Percentiles rank a stretch among this genome's conserved stretches.
Conservation (phyloP, 2,113 vertebrate species). For the Chlorodrepanis virens region DNA sequence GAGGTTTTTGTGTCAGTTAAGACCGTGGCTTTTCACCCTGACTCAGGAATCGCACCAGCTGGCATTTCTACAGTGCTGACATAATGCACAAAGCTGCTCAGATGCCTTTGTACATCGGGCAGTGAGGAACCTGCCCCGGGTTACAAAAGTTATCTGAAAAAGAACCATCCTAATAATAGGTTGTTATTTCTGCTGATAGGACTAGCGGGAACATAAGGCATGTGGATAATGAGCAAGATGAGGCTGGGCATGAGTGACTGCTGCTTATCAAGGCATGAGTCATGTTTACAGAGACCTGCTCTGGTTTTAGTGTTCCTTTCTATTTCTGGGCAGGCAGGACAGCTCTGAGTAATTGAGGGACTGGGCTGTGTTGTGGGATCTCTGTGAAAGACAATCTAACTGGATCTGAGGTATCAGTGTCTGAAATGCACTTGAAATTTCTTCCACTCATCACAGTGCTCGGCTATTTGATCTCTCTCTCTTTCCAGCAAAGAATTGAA, state of each 20-base stretch:
- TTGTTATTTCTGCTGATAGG: background rate
- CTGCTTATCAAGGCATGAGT: background rate
- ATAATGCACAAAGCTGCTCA: background rate
- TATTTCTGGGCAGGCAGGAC: accelerated
- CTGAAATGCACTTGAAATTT: background rate
- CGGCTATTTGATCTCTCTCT: background rate
- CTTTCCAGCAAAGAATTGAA: constrained; percentile 90
- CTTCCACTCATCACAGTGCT: accelerated
- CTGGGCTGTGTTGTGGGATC: background rate
- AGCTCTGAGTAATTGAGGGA: background rate
- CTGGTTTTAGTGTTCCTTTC: background rate
- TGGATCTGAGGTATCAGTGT: background rate
- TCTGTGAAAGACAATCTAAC: background rate
- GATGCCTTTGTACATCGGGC: background rate
- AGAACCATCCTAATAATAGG: constrained; percentile 16
- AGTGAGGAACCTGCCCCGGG: background rate
- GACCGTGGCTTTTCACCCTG: background rate
- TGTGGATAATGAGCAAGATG: background rate
- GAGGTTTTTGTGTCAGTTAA: too few relatives aligned
- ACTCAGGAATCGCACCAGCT: background rate
- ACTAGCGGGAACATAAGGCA: background rate
- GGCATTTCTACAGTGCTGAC: background rate
- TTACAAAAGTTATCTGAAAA: background rate
- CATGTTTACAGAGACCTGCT: background rate
- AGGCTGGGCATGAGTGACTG: background rate